Percentiles rank a stretch among this genome's conserved stretches.
Conservation (phyloP, 2,797 vertebrate species). For the Coregonus suidteri region DNA sequence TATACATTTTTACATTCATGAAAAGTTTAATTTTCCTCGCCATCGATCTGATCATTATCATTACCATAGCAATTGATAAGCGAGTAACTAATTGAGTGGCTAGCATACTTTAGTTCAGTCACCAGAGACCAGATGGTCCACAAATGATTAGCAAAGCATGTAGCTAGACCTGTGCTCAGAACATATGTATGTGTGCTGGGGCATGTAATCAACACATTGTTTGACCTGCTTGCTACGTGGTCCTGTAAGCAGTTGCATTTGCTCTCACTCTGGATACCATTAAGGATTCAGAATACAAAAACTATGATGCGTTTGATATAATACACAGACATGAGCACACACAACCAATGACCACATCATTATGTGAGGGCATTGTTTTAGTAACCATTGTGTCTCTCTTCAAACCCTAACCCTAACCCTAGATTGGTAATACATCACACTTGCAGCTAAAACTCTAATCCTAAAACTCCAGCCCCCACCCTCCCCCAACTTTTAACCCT, state of each 20-base stretch:
- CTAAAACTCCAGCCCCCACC: no score
- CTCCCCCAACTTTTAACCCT: no score
- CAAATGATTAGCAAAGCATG: conserved; percentile 64
- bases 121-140: conserved; percentile 56
- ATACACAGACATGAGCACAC: no score
- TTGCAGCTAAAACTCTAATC: no score
- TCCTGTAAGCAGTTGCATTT: conserved; percentile 5
- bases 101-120: conserved; percentile 51
- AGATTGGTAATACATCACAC: no score
- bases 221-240: conserved; percentile 24
- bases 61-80: not conserved
- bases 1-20: not conserved
- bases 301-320: no score
- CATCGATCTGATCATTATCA: not conserved
- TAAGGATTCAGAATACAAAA: conserved; percentile 27
- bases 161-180: conserved; percentile 55
- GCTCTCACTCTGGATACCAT: conserved; percentile 2
- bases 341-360: no score
- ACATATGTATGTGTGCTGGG: conserved; percentile 64
- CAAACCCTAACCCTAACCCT: no score
- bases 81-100: conserved; percentile 20
- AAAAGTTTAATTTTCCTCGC: not conserved
- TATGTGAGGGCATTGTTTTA: no score
- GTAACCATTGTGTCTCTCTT: no score
- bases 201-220: conserved; percentile 64